phyloP scores from a whole-genome alignment of 1,140 invertebrate genomes.

The Drosophila watanabei region DNA sequence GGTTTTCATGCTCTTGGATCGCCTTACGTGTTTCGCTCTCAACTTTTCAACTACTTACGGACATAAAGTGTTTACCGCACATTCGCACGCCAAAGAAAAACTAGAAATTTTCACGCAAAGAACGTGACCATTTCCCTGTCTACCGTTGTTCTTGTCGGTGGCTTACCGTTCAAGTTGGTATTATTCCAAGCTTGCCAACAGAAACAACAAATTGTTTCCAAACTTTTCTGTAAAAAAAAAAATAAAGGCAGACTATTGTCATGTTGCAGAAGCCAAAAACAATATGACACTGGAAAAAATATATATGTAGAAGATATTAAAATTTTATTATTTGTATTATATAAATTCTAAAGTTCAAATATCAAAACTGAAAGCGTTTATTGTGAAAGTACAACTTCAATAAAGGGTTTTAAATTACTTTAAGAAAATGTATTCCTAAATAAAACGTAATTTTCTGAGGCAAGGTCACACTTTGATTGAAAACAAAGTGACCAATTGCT shows the following conservation, averaged over 20 bases:
- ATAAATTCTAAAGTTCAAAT: neutral
- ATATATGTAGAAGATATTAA: too few relatives aligned
- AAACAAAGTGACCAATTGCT: neutral
- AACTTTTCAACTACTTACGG: slow-evolving; percentile 44
- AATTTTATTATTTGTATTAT: neutral
- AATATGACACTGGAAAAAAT: neutral
- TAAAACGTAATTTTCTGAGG: neutral
- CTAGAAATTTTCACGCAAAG: slow-evolving; percentile 41
- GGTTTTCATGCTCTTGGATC: slow-evolving; percentile 18
- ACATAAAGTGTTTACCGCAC: slow-evolving; percentile 43
- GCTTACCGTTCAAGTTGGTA: slow-evolving; percentile 41
- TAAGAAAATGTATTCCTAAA: too few relatives aligned
- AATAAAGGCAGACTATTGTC: slow-evolving; percentile 22
- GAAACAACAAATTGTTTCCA: slow-evolving; percentile 38
- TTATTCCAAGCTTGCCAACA: slow-evolving; percentile 36
- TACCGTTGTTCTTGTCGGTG: slow-evolving; percentile 34
- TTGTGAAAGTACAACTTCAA: neutral
- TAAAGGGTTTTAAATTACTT: neutral
- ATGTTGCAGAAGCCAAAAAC: slow-evolving; percentile 10
- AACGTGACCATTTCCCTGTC: slow-evolving; percentile 68
- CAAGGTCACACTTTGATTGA: neutral
- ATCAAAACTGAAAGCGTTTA: neutral
- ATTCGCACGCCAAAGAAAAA: slow-evolving; percentile 22
- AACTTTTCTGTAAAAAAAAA: slow-evolving; percentile 11
- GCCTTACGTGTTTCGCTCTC: slow-evolving; percentile 9